Conservation (phyloP, 2,113 vertebrate species). For the Promerops cafer region DNA sequence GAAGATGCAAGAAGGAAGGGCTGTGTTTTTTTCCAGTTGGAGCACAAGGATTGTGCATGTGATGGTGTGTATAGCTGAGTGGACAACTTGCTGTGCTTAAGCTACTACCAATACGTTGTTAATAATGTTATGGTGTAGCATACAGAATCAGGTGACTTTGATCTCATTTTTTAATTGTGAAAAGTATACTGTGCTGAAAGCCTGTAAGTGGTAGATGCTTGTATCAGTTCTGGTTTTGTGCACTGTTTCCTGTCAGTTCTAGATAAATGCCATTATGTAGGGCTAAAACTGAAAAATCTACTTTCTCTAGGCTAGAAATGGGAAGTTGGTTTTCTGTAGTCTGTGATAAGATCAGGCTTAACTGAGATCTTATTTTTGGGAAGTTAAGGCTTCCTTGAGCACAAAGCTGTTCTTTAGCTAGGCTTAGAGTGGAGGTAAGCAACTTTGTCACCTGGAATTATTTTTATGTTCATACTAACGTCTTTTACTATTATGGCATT, state of each 20-base stretch:
- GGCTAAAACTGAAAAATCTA: not conserved
- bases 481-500: not conserved
- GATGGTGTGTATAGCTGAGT: not conserved
- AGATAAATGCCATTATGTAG: not conserved
- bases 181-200: not conserved
- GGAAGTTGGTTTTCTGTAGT: not conserved
- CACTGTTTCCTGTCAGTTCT: not conserved
- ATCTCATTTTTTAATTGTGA: not conserved
- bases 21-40: not conserved
- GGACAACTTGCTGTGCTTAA: not conserved
- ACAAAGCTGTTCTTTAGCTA: not conserved
- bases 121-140: not conserved
- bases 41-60: not conserved
- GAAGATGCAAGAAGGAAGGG: not conserved
- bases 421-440: not conserved
- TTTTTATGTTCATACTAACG: not conserved
- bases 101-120: not conserved
- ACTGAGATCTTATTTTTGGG: not conserved
- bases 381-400: not conserved
- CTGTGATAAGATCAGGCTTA: not conserved
- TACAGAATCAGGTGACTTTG: not conserved
- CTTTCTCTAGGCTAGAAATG: not conserved
- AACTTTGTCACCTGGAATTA: not conserved
- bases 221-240: not conserved
- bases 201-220: not conserved